Base-by-base conservation (phyloP, 2,888 invertebrate species). In the Hemithea aestivaria region DNA sequence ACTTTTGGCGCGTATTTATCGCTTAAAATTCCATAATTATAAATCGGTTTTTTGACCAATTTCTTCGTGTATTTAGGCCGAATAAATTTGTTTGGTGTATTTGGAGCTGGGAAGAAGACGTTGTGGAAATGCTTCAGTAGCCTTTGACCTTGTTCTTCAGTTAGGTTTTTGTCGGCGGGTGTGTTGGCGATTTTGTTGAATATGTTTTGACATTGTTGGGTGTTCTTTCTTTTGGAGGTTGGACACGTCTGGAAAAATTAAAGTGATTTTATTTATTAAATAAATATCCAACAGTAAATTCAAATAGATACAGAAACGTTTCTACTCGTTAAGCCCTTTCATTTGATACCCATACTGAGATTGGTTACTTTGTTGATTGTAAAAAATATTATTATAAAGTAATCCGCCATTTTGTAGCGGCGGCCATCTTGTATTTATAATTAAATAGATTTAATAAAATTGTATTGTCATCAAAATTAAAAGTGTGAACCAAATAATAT, bases 221-320 rank as follows among this genome's bases (percentile, higher is more conserved):
- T 61, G 23, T 53, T 47, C 28, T 57, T 67, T 4, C 78, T 56
- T 37, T 67, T 75, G 2, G 74, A 60, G 1, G 56, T 11, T 1
- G 84, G 82, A 20, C 81, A 82, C 0, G 76, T 79, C 84, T 84
- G 76, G 7, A 67, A 70, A 16, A 8, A n/a, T 12, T 25, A 24
- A 22, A 32, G n/a, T n/a, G n/a, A n/a, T n/a, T n/a, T n/a, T n/a
- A n/a, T n/a, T n/a, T n/a, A n/a, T n/a, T n/a, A n/a, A n/a, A n/a
- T n/a, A n/a, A n/a, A n/a, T n/a, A n/a, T n/a, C n/a, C 6, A 7
- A 10, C 10, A 12, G 9, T 27, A 26, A n/a, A n/a, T n/a, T n/a
- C n/a, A n/a, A n/a, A n/a, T n/a, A n/a, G n/a, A n/a, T n/a, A n/a
- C n/a, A n/a, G n/a, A n/a, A n/a, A n/a, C n/a, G n/a, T n/a, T n/a